Base-by-base conservation (phyloP, 2,797 vertebrate species). In the Capromys pilorides region DNA sequence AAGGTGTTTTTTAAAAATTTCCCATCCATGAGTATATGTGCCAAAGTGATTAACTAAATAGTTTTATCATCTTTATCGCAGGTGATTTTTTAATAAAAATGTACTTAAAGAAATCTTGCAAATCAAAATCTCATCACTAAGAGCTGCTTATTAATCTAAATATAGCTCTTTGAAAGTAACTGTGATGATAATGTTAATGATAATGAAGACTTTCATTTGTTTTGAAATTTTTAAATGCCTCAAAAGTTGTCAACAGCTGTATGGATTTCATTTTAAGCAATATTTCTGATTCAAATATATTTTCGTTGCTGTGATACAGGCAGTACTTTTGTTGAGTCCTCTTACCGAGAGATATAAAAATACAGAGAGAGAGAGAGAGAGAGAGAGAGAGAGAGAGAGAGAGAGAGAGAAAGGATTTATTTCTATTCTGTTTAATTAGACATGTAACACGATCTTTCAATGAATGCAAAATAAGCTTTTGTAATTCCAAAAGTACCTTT, bases 121-220 rank as follows among this genome's bases (percentile, higher is more conserved):
- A 93, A 82, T 93, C 73, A 88, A 95, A 94, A 90, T 64, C 54
- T 6, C 7, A 85, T 41, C 39, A 89, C 83, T 66, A 33, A 59
- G 24, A 96, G 1, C 24, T 92, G 33, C 13, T 95, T 94, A 84
- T 84, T 94, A 73, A 92, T 75, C 88, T 94, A 95, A 59, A 94
- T 93, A 90, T 92, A 86, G 28, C 12, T 78, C n/a, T 54, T 51
- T 91, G 67, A 80, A 81, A 33, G 66, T 84, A 88, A 94, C 13
- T 7, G 14, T 26, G 11, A 94, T 81, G 85, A 79, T 73, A n/a
- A 66, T 88, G 21, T 57, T 94, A 92, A 96, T 95, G 78, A 79
- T 93, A 95, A 90, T 89, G 51, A 94, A 97, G 41, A 10, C 6
- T 94, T 95, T 62, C 62, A 96, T 77, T 95, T 94, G 82, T 94